These are phyloP conservation scores for Plemyria rubiginata DNA, from an alignment of 2,888 invertebrate genomes.

Conservation along the genomic window DNA sequence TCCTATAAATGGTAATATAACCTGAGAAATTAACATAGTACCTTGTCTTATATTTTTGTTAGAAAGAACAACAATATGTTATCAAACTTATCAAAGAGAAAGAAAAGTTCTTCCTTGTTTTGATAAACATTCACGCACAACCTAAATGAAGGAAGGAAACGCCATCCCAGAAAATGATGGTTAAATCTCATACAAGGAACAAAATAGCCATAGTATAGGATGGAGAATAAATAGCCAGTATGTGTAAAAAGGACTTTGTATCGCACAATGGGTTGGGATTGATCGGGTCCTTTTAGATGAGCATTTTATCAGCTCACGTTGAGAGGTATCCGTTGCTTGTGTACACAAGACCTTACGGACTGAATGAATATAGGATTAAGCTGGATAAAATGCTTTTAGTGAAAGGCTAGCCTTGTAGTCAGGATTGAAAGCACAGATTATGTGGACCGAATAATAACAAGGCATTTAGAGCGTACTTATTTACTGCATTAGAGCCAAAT, in stretches of 20 bases:
- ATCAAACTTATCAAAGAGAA: not conserved
- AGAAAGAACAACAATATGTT: not conserved
- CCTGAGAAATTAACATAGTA: too few relatives aligned
- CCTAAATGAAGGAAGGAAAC: slow-evolving; percentile 35
- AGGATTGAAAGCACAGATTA: slow-evolving; percentile 12
- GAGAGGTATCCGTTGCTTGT: slow-evolving; percentile 53
- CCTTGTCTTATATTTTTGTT: too few relatives aligned
- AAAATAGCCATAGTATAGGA: slow-evolving; percentile 29
- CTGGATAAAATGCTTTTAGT: slow-evolving; percentile 49
- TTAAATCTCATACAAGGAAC: slow-evolving; percentile 38
- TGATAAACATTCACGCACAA: slow-evolving; percentile 31
- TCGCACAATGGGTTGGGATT: slow-evolving; percentile 58
- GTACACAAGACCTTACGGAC: slow-evolving; percentile 49
- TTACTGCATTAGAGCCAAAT: not conserved
- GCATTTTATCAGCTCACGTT: slow-evolving; percentile 61
- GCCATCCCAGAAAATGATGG: slow-evolving; percentile 34
- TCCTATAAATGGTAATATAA: too few relatives aligned
- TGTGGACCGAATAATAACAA: slow-evolving; percentile 6
- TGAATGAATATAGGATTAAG: slow-evolving; percentile 56
- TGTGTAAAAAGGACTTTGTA: slow-evolving; percentile 50
- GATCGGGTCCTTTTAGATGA: slow-evolving; percentile 57
- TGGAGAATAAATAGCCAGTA: slow-evolving; percentile 28
- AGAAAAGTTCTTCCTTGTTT: slow-evolving; percentile 3
- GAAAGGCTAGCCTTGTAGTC: slow-evolving; percentile 32
- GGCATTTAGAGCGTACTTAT: not conserved